Evolutionary conservation across 2,113 vertebrate genomes (phyloP), one percentile per base, ranked within the genome.

Genomic region (Corythaeola cristata): DNA sequence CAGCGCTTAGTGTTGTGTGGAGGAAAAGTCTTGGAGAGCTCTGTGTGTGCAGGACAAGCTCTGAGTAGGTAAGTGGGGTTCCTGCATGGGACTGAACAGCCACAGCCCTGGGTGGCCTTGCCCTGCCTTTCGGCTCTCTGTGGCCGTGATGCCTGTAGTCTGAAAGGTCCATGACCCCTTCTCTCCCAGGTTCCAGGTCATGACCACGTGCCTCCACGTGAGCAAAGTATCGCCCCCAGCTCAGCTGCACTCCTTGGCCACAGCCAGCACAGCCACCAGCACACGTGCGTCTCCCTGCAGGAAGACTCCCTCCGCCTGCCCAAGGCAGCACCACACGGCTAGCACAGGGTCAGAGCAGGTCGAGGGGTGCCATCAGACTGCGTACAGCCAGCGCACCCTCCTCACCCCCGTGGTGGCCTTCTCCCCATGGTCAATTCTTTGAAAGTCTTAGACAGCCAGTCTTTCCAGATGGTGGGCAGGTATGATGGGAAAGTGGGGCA

Each of bases 1-100:
- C 17, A 23, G 5, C 15, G 30, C 3, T 77, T 13, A 37, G 8
- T 6, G 5, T 6, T 13, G 5, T 5, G 3, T 24, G 7, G 5
- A 5, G 12, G 11, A 11, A 44, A 24, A 20, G 4, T 6, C 13
- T 8, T 15, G 9, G 11, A 18, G 9, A 35, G 8, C 3, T 14
- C 15, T 19, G 26, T 28, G 12, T 71, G 15, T 62, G 45, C 28
- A 50, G 59, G 45, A 52, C 11, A 33, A 41, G 8, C 22, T 32
- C 28, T 52, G 45, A 26, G 35, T 22, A 52, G 5, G 27, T 14
- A 8, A 49, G 11, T 5, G 12, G 27, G 15, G 12, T 1, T 63
- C 15, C 28, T 22, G 35, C 3, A 2, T 18, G n/a, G n/a, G 15
- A 15, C 28, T 22, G 24, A 39, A 28, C 37, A 39, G 24, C 37